A percentile compares a stretch with the other conserved stretches of the same genome.
These are phyloP conservation scores for Cheiracanthium punctorium DNA, from an alignment of 2,888 invertebrate species.

Conservation along the genomic window DNA sequence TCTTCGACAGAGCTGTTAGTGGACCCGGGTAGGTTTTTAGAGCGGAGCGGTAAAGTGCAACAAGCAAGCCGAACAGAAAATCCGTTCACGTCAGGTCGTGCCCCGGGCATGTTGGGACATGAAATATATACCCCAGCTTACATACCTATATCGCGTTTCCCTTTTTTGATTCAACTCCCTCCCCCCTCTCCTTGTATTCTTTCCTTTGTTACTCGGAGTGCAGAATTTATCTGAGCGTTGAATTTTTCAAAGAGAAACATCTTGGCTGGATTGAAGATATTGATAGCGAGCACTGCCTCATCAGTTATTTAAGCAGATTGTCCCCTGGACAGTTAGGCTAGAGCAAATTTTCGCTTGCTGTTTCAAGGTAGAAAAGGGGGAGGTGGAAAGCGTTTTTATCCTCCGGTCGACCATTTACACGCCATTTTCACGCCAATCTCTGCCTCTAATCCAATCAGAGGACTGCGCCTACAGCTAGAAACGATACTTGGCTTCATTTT, in stretches of 20 bases:
- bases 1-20: conserved; percentile 58
- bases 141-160: conserved; percentile 35
- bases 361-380: neutral
- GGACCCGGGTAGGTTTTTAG: conserved; percentile 56
- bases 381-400: conserved; percentile 52
- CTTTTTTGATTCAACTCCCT: conserved; percentile 34
- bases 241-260: conserved; percentile 66
- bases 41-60: conserved; percentile 26
- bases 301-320: conserved; percentile 68
- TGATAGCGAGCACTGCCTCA: conserved; percentile 64
- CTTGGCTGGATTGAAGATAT: conserved; percentile 62
- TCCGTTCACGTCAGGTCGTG: conserved; percentile 52
- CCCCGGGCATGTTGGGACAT: conserved; percentile 56
- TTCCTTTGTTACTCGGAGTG: conserved; percentile 36
- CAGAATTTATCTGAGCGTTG: conserved; percentile 62
- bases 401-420: conserved; percentile 69
- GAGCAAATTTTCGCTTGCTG: conserved; percentile 18
- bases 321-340: conserved; percentile 59
- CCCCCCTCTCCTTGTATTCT: conserved; percentile 9
- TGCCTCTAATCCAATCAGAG: conserved; percentile 67
- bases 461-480: conserved; percentile 34
- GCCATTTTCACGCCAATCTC: conserved; percentile 70
- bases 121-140: conserved; percentile 57
- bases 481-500: conserved; percentile 41
- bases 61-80: conserved; percentile 12